A percentile compares a stretch with the other conserved stretches of the same genome.
phyloP scores from a whole-genome alignment of 2,113 vertebrate genomes.

The Caretta caretta region DNA sequence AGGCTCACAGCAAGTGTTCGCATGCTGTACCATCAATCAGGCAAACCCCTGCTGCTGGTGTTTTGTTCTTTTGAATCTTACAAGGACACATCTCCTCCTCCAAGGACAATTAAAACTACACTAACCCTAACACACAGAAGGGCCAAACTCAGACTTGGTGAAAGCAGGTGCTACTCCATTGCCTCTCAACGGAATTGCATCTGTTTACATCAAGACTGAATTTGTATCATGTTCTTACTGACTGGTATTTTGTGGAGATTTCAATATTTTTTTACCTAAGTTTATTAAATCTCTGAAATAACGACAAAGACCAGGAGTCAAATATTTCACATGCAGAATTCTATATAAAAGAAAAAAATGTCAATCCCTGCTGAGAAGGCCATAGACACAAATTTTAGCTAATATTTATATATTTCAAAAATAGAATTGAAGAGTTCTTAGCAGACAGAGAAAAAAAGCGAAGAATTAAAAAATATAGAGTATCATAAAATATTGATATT shows the following conservation, averaged over 20 bases:
- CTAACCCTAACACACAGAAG: neutral
- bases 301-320: neutral
- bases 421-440: neutral
- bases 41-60: neutral
- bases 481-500: too few relatives aligned
- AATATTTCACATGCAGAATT: neutral
- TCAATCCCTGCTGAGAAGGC: neutral
- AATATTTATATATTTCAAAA: neutral
- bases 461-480: neutral
- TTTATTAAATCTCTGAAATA: neutral
- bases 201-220: neutral
- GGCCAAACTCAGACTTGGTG: neutral
- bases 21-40: neutral
- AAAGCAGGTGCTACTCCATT: neutral
- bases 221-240: neutral
- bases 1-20: neutral
- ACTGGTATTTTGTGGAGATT: too few relatives aligned
- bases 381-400: neutral
- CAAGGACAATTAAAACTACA: accelerated
- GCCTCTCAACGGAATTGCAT: neutral
- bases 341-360: neutral
- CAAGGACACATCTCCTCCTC: accelerated
- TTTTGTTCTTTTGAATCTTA: neutral
- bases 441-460: neutral
- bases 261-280: neutral